Percentiles rank a stretch among this genome's conserved stretches.
Evolutionary conservation across 2,888 invertebrate species (phyloP).

Genomic region (Anarsia innoxiella): DNA sequence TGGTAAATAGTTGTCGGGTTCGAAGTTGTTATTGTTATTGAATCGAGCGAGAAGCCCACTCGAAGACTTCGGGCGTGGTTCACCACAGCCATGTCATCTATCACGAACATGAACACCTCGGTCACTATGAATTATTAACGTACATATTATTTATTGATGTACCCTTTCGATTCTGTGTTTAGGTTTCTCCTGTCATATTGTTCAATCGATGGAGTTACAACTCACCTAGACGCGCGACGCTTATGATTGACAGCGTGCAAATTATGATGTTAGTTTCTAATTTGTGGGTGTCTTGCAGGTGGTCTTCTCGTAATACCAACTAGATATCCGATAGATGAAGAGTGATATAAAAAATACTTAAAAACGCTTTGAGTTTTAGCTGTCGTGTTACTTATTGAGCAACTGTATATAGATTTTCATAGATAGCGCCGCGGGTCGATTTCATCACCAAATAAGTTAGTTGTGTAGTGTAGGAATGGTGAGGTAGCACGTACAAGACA

Average conservation of each 20-base stretch:
- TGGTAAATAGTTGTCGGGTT: background rate
- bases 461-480: no score
- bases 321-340: no score
- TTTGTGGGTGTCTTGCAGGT: no score
- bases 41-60: background rate
- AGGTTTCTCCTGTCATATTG: slow-evolving; percentile 48
- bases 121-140: slow-evolving; percentile 45
- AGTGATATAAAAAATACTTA: no score
- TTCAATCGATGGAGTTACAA: slow-evolving; percentile 26
- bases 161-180: slow-evolving; percentile 38
- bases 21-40: slow-evolving; percentile 1
- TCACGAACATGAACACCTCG: slow-evolving; percentile 23
- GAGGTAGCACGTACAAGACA: no score
- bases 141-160: slow-evolving; percentile 48
- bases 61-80: slow-evolving; percentile 21
- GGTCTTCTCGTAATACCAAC: no score
- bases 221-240: slow-evolving; percentile 19
- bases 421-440: no score
- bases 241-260: slow-evolving; percentile 12
- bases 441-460: no score
- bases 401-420: no score
- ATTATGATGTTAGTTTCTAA: slow-evolving; percentile 8
- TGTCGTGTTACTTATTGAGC: no score
- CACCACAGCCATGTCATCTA: slow-evolving; percentile 25
- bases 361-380: no score